Conservation (phyloP, 1,140 invertebrate genomes). For the Eriosoma lanigerum region DNA sequence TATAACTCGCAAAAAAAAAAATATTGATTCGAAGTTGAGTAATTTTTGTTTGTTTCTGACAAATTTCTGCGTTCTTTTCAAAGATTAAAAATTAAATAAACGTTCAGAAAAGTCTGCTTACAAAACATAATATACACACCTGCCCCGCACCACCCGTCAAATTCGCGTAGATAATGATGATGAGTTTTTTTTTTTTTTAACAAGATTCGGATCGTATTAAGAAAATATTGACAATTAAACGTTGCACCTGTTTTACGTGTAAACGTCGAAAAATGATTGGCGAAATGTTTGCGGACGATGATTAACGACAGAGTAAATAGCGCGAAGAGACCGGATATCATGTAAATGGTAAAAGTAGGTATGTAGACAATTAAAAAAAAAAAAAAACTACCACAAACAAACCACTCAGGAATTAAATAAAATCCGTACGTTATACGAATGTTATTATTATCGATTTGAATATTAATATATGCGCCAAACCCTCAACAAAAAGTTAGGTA, state of each 20-base stretch:
- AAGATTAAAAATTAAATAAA: background rate
- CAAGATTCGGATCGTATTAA: background rate
- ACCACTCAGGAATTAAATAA: too few species aligned
- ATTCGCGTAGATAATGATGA: background rate
- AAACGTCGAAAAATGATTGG: background rate
- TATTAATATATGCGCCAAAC: background rate
- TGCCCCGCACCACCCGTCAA: background rate
- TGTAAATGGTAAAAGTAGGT: too few species aligned
- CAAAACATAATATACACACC: too few species aligned
- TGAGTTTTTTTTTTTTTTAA: background rate
- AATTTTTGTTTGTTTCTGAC: background rate
- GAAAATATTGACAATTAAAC: constrained; percentile 9
- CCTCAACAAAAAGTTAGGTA: background rate
- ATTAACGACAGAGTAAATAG: background rate
- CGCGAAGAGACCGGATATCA: background rate
- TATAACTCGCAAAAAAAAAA: background rate
- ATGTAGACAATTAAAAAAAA: background rate
- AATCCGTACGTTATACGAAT: too few species aligned
- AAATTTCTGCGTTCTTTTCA: background rate
- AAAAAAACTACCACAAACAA: background rate
- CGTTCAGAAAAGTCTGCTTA: background rate
- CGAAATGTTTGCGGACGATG: background rate
- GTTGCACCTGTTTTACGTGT: background rate
- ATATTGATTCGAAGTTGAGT: background rate
- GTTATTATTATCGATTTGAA: background rate